These are phyloP conservation scores for Leucophenga maculata DNA, from an alignment of 2,888 invertebrate genomes.

Conservation along the genomic window DNA sequence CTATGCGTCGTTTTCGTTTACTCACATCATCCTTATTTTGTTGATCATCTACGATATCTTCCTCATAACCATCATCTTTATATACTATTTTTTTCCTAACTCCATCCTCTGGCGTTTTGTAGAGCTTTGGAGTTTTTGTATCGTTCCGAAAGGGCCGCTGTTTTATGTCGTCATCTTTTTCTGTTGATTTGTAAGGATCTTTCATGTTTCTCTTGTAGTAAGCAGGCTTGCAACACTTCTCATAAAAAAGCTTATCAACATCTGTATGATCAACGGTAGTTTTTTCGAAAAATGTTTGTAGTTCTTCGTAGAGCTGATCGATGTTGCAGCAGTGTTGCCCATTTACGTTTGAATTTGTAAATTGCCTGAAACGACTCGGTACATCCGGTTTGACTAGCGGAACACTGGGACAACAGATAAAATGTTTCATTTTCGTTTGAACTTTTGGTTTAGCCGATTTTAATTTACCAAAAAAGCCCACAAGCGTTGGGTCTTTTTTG, in stretches of 20 bases:
- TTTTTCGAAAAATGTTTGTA: background rate
- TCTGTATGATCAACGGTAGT: background rate
- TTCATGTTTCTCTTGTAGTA: background rate
- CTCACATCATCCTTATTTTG: too few relatives aligned
- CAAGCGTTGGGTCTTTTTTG: background rate
- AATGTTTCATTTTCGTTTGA: background rate
- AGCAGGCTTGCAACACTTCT: background rate
- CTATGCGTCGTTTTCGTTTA: background rate
- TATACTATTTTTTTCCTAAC: background rate
- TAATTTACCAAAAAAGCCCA: background rate
- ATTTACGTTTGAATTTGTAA: too few relatives aligned
- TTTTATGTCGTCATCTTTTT: too few relatives aligned
- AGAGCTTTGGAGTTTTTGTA: background rate
- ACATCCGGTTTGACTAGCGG: too few relatives aligned
- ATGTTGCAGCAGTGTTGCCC: background rate
- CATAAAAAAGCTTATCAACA: background rate
- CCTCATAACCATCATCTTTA: slow-evolving; percentile 17
- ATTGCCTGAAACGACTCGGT: too few relatives aligned
- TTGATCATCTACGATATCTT: background rate
- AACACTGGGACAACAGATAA: background rate
- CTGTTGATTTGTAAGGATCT: background rate
- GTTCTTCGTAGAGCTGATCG: background rate
- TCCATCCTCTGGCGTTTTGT: background rate
- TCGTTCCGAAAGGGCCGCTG: too few relatives aligned
- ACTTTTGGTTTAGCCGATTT: background rate